Evolutionary conservation across 2,113 vertebrate species (phyloP), one percentile per base, ranked within the genome.

Genomic region (Macrotis lagotis): DNA sequence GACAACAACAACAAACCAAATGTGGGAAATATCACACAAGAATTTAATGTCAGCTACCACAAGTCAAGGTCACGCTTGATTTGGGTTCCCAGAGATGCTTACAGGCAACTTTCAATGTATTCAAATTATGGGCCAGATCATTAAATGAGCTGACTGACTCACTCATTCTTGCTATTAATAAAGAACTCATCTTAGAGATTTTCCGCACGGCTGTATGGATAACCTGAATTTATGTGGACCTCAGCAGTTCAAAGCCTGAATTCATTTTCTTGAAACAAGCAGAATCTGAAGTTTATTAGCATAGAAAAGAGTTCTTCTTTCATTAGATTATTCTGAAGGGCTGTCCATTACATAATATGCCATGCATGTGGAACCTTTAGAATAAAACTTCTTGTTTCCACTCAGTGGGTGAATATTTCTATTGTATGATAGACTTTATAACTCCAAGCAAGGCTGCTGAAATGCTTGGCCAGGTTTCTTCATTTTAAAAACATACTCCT

Each of bases 51-150:
- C 6, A 94, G 83, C n/a, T 90, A 94, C 89, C 92, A 3, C 88
- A 95, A 98, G 92, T 96, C 98, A 98, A 98, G 98, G 98, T 98
- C 97, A 95, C 37, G 91, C 97, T 98, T 98, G 96, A 97, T 98
- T 96, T 98, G 89, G 91, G 51, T 94, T 98, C 95, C 66, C 97
- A 97, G 95, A 98, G 96, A 92, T 98, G 96, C 92, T 98, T 97
- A 97, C 48, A 97, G 96, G 95, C 93, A 96, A 50, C 93, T 98
- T 98, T 97, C 96, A 97, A 94, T 96, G 83, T 95, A 97, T 98
- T 98, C 97, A 98, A 98, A 98, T 98, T 98, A 98, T 96, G 94
- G 98, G 83, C 90, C 96, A 98, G 96, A 98, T 98, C 98, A 98
- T 98, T 98, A 98, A 98, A 96, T 48, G 94, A 97, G 92, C 55